Conservation (phyloP, 2,113 vertebrate species). For the human (Homo sapiens) region GRCh38 chr7:91098001-91098500, state of each 20-base stretch:
- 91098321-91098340: background rate
- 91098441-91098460: too few relatives aligned
- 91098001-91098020: background rate
- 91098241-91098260: background rate
- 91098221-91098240: constrained; percentile 20
- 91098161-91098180: background rate
- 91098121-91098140: background rate
- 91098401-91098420: too few relatives aligned
- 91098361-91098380: background rate
- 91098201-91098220: constrained; percentile 18
- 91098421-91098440: too few relatives aligned
- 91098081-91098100: background rate
- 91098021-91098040: background rate
- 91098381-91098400: too few relatives aligned
- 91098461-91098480: too few relatives aligned
- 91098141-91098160: background rate
- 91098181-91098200: constrained; percentile 31
- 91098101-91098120: background rate
- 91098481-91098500: too few relatives aligned
- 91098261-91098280: background rate
- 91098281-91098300: background rate
- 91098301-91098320: background rate
- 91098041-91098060: background rate
- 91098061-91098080: background rate
- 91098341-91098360: background rate